A percentile compares a stretch with the other conserved stretches of the same genome.
Conservation (phyloP, 1,140 invertebrate genomes). For the Pseudomyrmex sp. region DNA sequence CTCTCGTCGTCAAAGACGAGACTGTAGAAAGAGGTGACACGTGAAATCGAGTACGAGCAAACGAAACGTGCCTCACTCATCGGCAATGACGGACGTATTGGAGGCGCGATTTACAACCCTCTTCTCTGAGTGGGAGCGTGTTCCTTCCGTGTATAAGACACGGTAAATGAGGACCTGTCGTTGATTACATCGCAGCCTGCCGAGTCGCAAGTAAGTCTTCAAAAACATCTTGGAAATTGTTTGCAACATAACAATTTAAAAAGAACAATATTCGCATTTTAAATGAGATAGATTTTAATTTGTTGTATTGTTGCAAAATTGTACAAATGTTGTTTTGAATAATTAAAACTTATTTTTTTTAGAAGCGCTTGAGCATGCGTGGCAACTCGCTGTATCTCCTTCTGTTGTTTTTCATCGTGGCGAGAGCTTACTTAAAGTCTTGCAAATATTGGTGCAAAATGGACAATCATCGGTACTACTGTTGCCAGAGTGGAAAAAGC, state of each 20-base stretch:
- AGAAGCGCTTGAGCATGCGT: slow-evolving; percentile 11
- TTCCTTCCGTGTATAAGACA: slow-evolving; percentile 40
- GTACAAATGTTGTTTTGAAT: neutral
- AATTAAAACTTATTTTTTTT: neutral
- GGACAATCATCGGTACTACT: slow-evolving; percentile 70
- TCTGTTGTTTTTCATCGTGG: slow-evolving; percentile 1
- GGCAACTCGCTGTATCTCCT: slow-evolving; percentile 27
- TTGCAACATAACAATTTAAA: neutral
- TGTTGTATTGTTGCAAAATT: neutral
- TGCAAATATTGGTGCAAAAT: slow-evolving; percentile 79
- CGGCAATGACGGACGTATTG: slow-evolving; percentile 41
- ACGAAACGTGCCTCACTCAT: neutral
- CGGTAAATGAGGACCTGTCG: slow-evolving; percentile 19
- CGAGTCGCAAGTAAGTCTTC: slow-evolving; percentile 26
- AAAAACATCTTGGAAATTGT: slow-evolving; percentile 4
- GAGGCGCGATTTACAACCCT: slow-evolving; percentile 39
- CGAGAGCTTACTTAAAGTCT: neutral
- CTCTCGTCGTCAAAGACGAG: neutral
- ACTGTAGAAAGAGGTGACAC: slow-evolving; percentile 29
- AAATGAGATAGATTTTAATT: neutral
- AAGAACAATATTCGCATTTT: neutral
- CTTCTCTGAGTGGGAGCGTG: slow-evolving; percentile 18
- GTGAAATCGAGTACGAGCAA: slow-evolving; percentile 42
- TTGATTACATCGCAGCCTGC: neutral
- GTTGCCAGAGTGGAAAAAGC: slow-evolving; percentile 70